phyloP scores from a whole-genome alignment of 2,113 vertebrate genomes.

The Bufo bufo region DNA sequence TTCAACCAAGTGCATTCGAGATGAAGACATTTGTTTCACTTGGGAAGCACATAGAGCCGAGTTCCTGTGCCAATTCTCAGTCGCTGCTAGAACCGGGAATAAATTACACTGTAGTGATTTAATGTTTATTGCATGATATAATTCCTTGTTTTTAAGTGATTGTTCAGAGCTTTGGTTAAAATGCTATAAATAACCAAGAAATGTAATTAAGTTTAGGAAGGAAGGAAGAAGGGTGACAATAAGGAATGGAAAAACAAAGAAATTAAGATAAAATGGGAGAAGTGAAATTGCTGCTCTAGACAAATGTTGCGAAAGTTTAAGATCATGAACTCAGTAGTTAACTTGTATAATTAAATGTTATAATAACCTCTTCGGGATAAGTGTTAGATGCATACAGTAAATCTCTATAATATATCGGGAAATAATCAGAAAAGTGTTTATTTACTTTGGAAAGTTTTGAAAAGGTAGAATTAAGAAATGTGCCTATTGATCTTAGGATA shows the following conservation, averaged over 20 bases:
- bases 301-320: neutral
- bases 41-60: neutral
- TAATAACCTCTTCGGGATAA: neutral
- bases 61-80: conserved; percentile 15
- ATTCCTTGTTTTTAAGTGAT: conserved; percentile 14
- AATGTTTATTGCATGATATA: neutral
- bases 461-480: neutral
- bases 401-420: neutral
- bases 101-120: conserved; percentile 17
- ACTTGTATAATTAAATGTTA: conserved; percentile 3
- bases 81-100: neutral
- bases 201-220: neutral
- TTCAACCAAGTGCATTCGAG: neutral
- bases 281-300: neutral
- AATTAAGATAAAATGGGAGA: neutral
- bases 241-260: neutral
- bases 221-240: neutral
- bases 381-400: neutral
- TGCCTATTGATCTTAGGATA: neutral
- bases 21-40: conserved; percentile 26
- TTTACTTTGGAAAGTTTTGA: neutral
- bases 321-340: neutral
- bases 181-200: conserved; percentile 12
- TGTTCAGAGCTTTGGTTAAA: conserved; percentile 17
- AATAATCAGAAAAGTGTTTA: neutral